phyloP scores from a whole-genome alignment of 1,140 invertebrate species.

The Trichonephila clavipes region DNA sequence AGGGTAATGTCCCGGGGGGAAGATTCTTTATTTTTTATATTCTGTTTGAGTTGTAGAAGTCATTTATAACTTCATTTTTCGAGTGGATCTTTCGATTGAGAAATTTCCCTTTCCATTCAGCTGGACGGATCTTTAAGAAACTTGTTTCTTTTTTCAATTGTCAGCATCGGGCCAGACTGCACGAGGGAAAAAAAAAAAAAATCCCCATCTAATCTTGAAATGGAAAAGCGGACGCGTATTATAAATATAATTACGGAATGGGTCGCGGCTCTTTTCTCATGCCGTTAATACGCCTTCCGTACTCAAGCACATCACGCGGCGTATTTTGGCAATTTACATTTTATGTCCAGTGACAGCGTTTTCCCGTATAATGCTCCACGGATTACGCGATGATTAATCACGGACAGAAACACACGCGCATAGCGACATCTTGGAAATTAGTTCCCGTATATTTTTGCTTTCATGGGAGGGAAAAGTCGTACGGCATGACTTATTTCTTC shows the following conservation, averaged over 20 bases:
- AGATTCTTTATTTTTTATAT: slow-evolving; percentile 57
- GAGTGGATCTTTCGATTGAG: slow-evolving; percentile 61
- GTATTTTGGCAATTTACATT: slow-evolving; percentile 62
- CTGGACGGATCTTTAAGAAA: slow-evolving; percentile 33
- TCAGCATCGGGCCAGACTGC: slow-evolving; percentile 29
- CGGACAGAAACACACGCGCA: slow-evolving; percentile 6
- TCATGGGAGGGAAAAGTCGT: background rate
- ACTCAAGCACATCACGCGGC: slow-evolving; percentile 18
- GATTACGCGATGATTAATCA: slow-evolving; percentile 49
- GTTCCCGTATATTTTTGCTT: slow-evolving; percentile 23
- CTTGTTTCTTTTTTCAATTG: slow-evolving; percentile 4
- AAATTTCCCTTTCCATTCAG: slow-evolving; percentile 7
- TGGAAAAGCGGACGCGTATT: slow-evolving; percentile 54
- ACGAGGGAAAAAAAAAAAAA: background rate
- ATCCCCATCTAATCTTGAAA: slow-evolving; percentile 62
- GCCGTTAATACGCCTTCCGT: slow-evolving; percentile 8
- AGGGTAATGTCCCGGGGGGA: slow-evolving; percentile 53
- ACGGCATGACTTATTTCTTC: slow-evolving; percentile 9
- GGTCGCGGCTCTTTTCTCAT: slow-evolving; percentile 29
- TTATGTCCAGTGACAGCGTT: slow-evolving; percentile 40
- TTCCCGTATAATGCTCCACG: slow-evolving; percentile 31
- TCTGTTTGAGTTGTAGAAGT: slow-evolving; percentile 57
- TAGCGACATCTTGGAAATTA: slow-evolving; percentile 28
- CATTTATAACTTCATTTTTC: slow-evolving; percentile 77
- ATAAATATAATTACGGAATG: slow-evolving; percentile 66